Conservation (phyloP, 2,797 vertebrate species). For the Onychomys torridus region DNA sequence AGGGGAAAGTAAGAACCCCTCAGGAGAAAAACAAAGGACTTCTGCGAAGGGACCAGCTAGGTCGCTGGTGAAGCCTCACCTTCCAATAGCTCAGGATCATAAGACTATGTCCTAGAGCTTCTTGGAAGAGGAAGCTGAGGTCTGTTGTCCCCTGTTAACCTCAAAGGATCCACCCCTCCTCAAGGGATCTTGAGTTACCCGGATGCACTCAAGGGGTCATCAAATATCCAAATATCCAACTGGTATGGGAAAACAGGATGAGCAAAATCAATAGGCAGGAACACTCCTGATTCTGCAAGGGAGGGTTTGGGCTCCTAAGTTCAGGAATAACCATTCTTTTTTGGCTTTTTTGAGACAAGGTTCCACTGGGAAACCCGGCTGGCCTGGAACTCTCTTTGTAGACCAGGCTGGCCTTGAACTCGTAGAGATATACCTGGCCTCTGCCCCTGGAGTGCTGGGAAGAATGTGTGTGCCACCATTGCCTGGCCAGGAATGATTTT, state of each 20-base stretch:
- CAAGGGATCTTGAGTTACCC: background rate
- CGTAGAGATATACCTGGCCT: background rate
- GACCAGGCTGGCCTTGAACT: background rate
- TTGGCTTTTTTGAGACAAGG: background rate
- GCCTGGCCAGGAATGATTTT: background rate
- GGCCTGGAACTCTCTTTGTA: background rate
- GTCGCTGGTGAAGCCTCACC: background rate
- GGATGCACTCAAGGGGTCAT: background rate
- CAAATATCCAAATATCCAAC: background rate
- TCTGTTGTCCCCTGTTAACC: background rate
- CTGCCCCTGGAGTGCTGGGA: background rate
- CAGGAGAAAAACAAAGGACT: background rate
- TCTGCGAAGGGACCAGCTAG: background rate
- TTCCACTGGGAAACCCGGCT: background rate
- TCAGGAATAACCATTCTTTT: background rate
- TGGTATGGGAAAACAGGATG: background rate
- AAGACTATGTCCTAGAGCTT: background rate
- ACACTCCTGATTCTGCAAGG: background rate
- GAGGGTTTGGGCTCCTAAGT: background rate
- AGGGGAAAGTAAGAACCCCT: background rate
- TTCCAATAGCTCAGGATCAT: background rate
- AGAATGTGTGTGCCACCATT: background rate
- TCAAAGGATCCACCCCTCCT: background rate
- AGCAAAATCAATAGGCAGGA: constrained; percentile 3
- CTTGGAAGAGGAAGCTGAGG: background rate